phyloP scores from a whole-genome alignment of 1,140 invertebrate genomes.

The Scaptomyza pallida region DNA sequence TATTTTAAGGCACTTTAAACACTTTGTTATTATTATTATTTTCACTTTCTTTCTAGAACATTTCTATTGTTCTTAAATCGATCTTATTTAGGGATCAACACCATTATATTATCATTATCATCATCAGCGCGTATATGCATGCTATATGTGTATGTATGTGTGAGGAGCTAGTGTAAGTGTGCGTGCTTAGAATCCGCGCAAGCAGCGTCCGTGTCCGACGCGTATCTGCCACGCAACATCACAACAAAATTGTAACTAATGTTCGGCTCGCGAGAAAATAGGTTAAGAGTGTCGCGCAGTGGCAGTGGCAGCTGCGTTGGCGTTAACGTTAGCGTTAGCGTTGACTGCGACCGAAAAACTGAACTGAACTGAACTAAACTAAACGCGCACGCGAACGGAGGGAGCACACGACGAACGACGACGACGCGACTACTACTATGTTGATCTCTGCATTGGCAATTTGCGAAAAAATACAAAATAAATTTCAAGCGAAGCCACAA shows the following conservation, averaged over 20 bases:
- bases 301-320: constrained; percentile 23
- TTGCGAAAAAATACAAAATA: constrained; percentile 63
- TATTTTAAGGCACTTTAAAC: constrained; percentile 65
- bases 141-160: background rate
- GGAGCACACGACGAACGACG: constrained; percentile 44
- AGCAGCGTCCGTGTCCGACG: constrained; percentile 77
- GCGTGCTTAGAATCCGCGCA: constrained; percentile 76
- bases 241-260: constrained; percentile 83
- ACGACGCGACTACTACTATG: constrained; percentile 53
- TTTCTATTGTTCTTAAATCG: constrained; percentile 23
- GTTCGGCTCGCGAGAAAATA: constrained; percentile 78
- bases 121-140: constrained; percentile 16
- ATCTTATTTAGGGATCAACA: constrained; percentile 35
- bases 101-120: no score
- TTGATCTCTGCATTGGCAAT: constrained; percentile 71
- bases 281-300: constrained; percentile 80
- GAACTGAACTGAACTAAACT: constrained; percentile 16
- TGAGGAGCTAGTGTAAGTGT: constrained; percentile 43
- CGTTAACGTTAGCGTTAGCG: constrained; percentile 15
- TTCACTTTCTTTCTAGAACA: constrained; percentile 43
- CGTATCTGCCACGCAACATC: constrained; percentile 83
- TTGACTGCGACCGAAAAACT: constrained; percentile 18
- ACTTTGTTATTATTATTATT: constrained; percentile 17
- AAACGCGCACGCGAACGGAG: constrained; percentile 67
- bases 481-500: constrained; percentile 45